Evolutionary conservation across 2,888 invertebrate genomes (phyloP), one percentile per base, ranked within the genome.

Genomic region (Cyaniris semiargus): DNA sequence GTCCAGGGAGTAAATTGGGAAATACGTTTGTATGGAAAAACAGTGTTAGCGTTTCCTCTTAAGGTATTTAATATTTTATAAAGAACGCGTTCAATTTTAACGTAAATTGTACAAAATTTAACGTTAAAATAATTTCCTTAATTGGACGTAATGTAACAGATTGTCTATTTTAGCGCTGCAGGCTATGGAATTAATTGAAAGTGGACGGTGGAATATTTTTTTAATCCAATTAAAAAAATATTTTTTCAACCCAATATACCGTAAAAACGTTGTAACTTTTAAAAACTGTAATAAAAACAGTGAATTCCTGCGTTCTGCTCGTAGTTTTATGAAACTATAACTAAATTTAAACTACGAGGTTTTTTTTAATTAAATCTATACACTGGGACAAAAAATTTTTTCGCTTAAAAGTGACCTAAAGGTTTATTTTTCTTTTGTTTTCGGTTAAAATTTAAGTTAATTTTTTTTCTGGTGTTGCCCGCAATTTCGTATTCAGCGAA

Each of bases 181-280:
- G 27, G 48, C 15, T 23, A 48, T 53, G 27, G 31, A 74, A 74
- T 53, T 48, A 74, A 74, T 74, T 74, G 74, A 48, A 48, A 74
- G 27, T 27, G 74, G 44, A 23, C 44, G 72, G 44, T 3, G 38
- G 53, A 48, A 48, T 27, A 27, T 48, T 53, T 71, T 74, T 74
- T 74, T 27, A 74, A 27, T 27, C 74, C 23, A 74, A 27, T 74
- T 27, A 74, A 74, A 74, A 72, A 72, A 8, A 38, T 38, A 71
- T 71, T 38, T 71, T 38, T 71, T 38, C 38, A 38, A 38, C 34
- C 71, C 71, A 38, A 38, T 71, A 23, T 13, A 38, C n/a, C 71
- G 71, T 38, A 13, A 34, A 72, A 72, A 38, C n/a, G 60, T 23
- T 66, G 66, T 31, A 66, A 27, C 66, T 66, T 66, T 66, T 15